These are phyloP conservation scores for Hydrozoanthus gracilis DNA, from an alignment of 92 coral and sea anemone genomes.

Conservation along the genomic window DNA sequence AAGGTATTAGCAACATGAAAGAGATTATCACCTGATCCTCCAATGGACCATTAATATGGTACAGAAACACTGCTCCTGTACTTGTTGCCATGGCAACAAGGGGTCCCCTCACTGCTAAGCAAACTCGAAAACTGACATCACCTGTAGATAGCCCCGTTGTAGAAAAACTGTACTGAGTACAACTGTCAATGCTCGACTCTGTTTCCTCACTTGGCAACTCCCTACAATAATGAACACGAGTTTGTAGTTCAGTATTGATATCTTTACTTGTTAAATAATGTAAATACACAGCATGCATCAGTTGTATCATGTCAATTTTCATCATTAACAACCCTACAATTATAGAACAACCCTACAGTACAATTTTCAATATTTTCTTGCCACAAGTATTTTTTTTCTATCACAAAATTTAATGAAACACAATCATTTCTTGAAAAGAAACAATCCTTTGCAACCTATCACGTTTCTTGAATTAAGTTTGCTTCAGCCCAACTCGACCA, in stretches of 20 bases:
- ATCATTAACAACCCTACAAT: too few relatives aligned
- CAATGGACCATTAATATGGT: slow-evolving; percentile 75
- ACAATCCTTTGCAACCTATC: too few relatives aligned
- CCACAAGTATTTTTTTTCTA: too few relatives aligned
- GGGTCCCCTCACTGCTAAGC: slow-evolving; percentile 75
- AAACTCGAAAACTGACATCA: slow-evolving; percentile 64
- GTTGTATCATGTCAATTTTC: background rate
- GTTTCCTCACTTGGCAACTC: slow-evolving; percentile 8
- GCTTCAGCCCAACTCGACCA: too few relatives aligned
- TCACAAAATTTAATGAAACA: too few relatives aligned
- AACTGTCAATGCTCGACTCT: slow-evolving; percentile 30
- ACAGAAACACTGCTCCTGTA: slow-evolving; percentile 78
- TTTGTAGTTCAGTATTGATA: background rate
- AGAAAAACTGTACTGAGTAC: slow-evolving; percentile 55
- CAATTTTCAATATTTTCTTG: too few relatives aligned
- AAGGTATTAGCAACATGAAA: background rate
- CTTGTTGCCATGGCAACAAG: slow-evolving; percentile 89
- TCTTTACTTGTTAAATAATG: background rate
- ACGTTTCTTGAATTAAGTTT: too few relatives aligned
- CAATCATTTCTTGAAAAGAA: too few relatives aligned
- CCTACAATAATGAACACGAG: background rate
- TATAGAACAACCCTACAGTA: too few relatives aligned
- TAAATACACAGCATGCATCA: background rate
- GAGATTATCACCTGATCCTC: slow-evolving; percentile 69
- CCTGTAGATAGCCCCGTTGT: slow-evolving; percentile 63